Percentiles rank a stretch among this genome's conserved stretches.
phyloP scores from a whole-genome alignment of 1,140 invertebrate genomes.

The Acromyrmex echinatior region DNA sequence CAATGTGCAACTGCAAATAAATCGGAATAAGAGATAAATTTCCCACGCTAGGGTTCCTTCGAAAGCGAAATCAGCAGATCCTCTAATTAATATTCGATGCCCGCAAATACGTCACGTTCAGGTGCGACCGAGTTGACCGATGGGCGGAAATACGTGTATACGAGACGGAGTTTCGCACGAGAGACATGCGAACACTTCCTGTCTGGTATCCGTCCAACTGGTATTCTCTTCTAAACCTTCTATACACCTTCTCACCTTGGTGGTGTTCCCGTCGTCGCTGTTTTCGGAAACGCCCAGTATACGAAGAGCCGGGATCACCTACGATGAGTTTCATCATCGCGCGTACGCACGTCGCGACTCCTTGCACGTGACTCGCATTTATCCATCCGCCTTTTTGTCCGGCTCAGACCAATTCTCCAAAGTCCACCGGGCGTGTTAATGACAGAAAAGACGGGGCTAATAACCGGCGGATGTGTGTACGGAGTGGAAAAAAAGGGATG shows the following conservation, averaged over 20 bases:
- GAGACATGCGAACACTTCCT: slow-evolving; percentile 76
- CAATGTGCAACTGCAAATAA: background rate
- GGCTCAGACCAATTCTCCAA: slow-evolving; percentile 77
- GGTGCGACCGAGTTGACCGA: slow-evolving; percentile 32
- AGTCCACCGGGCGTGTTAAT: slow-evolving; percentile 77
- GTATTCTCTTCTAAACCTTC: background rate
- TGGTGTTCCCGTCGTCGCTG: background rate
- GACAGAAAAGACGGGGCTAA: slow-evolving; percentile 76
- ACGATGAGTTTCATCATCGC: slow-evolving; percentile 81
- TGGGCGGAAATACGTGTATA: slow-evolving; percentile 72
- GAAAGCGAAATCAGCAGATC: slow-evolving; percentile 56
- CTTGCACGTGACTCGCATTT: slow-evolving; percentile 84
- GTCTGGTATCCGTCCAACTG: slow-evolving; percentile 49
- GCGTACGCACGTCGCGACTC: slow-evolving; percentile 78
- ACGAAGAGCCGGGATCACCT: slow-evolving; percentile 71
- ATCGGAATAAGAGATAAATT: slow-evolving; percentile 2
- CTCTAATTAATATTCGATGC: slow-evolving; percentile 72
- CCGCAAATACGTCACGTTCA: slow-evolving; percentile 49
- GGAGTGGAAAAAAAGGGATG: background rate
- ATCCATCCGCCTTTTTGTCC: slow-evolving; percentile 74
- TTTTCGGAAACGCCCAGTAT: slow-evolving; percentile 48
- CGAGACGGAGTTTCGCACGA: slow-evolving; percentile 45
- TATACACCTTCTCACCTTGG: background rate
- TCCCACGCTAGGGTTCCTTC: background rate
- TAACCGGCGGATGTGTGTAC: slow-evolving; percentile 70